A percentile compares a stretch with the other conserved stretches of the same genome.
phyloP scores from a whole-genome alignment of 2,113 vertebrate species.

The Excalfactoria chinensis region DNA sequence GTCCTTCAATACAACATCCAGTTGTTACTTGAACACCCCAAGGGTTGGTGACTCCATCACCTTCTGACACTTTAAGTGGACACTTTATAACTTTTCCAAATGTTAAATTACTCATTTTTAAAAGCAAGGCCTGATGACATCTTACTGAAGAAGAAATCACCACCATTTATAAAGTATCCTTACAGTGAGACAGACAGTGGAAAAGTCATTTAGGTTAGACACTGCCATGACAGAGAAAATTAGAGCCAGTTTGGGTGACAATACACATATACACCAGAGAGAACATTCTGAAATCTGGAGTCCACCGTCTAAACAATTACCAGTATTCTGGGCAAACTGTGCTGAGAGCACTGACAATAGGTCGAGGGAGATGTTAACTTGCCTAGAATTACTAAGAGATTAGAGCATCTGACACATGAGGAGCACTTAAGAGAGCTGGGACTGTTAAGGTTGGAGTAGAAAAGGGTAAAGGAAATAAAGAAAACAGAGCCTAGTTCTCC shows the following conservation, averaged over 20 bases:
- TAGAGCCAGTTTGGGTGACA: neutral
- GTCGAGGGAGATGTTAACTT: neutral
- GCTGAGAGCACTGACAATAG: neutral
- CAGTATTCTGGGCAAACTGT: neutral
- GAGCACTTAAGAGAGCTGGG: neutral
- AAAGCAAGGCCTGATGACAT: neutral
- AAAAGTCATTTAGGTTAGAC: neutral
- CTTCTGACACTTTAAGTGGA: too few relatives aligned
- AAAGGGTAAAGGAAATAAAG: neutral
- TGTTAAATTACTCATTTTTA: neutral
- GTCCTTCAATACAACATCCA: too few relatives aligned
- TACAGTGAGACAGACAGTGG: fast-evolving
- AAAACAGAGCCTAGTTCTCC: neutral
- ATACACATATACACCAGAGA: neutral
- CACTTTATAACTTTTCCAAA: neutral
- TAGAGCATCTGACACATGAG: neutral
- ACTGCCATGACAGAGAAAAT: neutral
- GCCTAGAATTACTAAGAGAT: neutral
- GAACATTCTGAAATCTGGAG: neutral
- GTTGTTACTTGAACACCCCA: too few relatives aligned
- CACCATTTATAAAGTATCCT: neutral
- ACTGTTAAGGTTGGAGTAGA: neutral
- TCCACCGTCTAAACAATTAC: neutral
- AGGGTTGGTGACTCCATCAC: too few relatives aligned
- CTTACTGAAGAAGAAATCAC: neutral